Evolutionary conservation across 2,888 invertebrate genomes (phyloP), one percentile per base, ranked within the genome.

Genomic region (Scrobipalpa costella): DNA sequence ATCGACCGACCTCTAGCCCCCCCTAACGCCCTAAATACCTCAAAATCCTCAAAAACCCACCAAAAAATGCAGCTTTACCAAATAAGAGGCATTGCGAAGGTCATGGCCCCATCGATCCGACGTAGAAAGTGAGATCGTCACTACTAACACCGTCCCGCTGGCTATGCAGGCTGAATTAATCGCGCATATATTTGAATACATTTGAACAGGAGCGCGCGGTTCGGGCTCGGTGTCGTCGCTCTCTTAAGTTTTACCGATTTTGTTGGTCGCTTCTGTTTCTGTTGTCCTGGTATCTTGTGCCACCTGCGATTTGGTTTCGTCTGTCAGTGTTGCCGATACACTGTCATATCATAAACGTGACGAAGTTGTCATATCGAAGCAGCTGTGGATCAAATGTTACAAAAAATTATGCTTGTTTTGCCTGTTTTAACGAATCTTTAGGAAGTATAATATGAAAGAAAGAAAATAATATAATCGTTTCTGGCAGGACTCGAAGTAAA

Each of bases 101-200:
- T 91, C 91, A 91, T 84, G 91, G 91, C 85, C 89, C 79, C 88
- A 91, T 91, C 91, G 91, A 91, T 90, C 90, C 88, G 84, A 73
- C 84, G 88, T 88, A 88, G 90, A 91, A 91, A 91, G 91, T 89
- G 91, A 91, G 91, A 88, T 88, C 83, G 90, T 87, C 87, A 90
- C 91, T 90, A 91, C 89, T 91, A 90, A 91, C 91, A 91, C 91
- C 89, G 90, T 88, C 85, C 90, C 90, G 88, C 73, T 85, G 90
- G 90, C 90, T 90, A 92, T 92, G 92, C 92, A 88, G 87, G 79
- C 91, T 91, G 92, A 92, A 92, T 92, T 92, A 92, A 92, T 92
- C 92, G 90, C 90, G 92, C 92, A 92, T 92, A 92, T 86, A 92
- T 92, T 92, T 92, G 92, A 92, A 92, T 92, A 84, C 80, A 84